Percentiles rank a stretch among this genome's conserved stretches.
phyloP scores from a whole-genome alignment of 2,888 invertebrate species.

The Halocaridina rubra region DNA sequence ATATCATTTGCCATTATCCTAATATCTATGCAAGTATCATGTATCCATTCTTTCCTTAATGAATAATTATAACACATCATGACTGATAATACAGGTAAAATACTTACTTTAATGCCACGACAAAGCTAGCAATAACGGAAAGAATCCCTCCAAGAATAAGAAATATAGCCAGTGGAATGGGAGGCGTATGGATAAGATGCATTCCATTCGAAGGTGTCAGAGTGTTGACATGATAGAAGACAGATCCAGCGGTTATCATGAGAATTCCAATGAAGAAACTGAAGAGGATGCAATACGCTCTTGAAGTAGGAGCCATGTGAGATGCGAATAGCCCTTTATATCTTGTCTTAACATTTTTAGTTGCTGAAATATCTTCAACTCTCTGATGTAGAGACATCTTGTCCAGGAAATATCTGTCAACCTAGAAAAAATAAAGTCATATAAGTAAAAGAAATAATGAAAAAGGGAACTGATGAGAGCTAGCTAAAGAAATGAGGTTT shows the following conservation, averaged over 20 bases:
- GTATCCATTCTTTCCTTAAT: no score
- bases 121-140: slow-evolving; percentile 16
- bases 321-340: slow-evolving; percentile 47
- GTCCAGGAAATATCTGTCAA: no score
- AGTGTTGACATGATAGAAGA: slow-evolving; percentile 56
- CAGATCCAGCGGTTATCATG: slow-evolving; percentile 49
- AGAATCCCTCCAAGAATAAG: slow-evolving; percentile 26
- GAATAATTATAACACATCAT: no score
- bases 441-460: neutral
- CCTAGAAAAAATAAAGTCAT: neutral
- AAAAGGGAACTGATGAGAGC: neutral
- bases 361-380: no score
- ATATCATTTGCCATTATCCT: no score
- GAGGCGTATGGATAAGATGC: slow-evolving; percentile 54
- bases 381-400: no score
- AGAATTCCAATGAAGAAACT: slow-evolving; percentile 44
- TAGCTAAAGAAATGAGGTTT: no score
- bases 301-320: slow-evolving; percentile 40
- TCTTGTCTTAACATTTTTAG: neutral
- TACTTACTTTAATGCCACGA: slow-evolving; percentile 46
- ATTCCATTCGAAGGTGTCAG: slow-evolving; percentile 43
- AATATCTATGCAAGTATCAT: no score
- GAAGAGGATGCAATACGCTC: slow-evolving; percentile 50
- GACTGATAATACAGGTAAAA: no score
- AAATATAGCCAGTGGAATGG: slow-evolving; percentile 32